Conservation (phyloP, 2,797 vertebrate species). For the Ptychadena robeensis region DNA sequence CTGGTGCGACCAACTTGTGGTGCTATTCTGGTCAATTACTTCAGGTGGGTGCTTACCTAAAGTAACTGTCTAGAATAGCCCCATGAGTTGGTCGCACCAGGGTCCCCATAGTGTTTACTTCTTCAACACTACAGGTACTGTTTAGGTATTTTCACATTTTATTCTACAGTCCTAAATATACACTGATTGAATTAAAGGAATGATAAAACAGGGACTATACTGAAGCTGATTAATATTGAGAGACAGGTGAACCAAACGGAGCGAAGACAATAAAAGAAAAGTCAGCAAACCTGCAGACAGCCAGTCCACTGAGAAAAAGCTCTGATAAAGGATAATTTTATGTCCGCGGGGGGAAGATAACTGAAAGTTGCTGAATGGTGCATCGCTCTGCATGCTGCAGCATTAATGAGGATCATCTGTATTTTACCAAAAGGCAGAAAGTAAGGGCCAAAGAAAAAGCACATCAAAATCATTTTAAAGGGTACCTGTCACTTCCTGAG, state of each 20-base stretch:
- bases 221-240: constrained; percentile 52
- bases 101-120: too few relatives aligned
- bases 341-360: constrained; percentile 41
- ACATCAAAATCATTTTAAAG: background rate
- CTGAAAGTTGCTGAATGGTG: constrained; percentile 39
- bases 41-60: too few relatives aligned
- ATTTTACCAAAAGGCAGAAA: constrained; percentile 3
- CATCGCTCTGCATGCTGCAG: constrained; percentile 6
- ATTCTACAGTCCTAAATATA: background rate
- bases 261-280: constrained; percentile 30
- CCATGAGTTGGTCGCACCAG: too few relatives aligned
- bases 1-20: too few relatives aligned
- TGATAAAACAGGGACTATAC: background rate
- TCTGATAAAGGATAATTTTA: constrained; percentile 55
- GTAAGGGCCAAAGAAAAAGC: background rate
- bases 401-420: constrained; percentile 50
- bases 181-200: background rate
- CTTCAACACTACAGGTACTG: background rate
- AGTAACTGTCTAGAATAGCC: too few relatives aligned
- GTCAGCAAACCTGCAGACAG: constrained; percentile 44
- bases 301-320: constrained; percentile 12
- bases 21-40: too few relatives aligned
- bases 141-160: background rate
- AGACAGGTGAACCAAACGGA: constrained; percentile 52
- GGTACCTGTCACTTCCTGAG: background rate